Conservation (phyloP, 1,140 invertebrate species). For the Bombus confusus region DNA sequence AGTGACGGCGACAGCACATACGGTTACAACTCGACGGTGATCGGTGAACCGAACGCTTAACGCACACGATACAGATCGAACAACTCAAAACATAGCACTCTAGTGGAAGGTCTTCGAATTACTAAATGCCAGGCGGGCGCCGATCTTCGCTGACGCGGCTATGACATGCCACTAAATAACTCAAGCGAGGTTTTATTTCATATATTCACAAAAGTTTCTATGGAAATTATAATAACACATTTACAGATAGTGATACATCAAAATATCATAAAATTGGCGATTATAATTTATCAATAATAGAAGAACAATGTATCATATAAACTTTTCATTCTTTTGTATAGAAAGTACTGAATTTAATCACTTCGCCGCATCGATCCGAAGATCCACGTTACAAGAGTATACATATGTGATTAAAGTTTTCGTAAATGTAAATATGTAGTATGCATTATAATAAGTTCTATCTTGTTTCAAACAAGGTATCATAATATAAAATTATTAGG, state of each 20-base stretch:
- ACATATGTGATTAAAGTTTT: neutral
- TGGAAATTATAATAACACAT: neutral
- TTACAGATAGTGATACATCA: conserved; percentile 39
- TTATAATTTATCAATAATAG: neutral
- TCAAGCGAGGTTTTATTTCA: conserved; percentile 40
- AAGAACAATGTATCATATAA: neutral
- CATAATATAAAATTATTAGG: neutral
- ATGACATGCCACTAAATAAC: conserved; percentile 63
- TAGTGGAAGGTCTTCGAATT: conserved; percentile 49
- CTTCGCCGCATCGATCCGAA: conserved; percentile 5
- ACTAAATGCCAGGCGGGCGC: conserved; percentile 69
- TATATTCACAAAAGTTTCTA: neutral
- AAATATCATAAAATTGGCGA: neutral
- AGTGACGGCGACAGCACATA: conserved; percentile 29
- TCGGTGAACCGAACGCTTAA: conserved; percentile 54
- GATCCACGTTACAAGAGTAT: conserved; percentile 19
- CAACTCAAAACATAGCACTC: conserved; percentile 60
- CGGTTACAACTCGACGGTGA: conserved; percentile 32
- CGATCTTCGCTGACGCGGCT: conserved; percentile 74
- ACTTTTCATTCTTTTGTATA: neutral
- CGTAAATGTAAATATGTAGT: neutral
- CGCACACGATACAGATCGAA: conserved; percentile 45
- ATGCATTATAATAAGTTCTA: neutral
- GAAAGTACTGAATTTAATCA: conserved; percentile 26
- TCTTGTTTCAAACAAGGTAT: neutral